A percentile compares a stretch with the other conserved stretches of the same genome.
These are phyloP conservation scores for Chaitophorus viminalis DNA, from an alignment of 2,888 invertebrate species.

Conservation along the genomic window DNA sequence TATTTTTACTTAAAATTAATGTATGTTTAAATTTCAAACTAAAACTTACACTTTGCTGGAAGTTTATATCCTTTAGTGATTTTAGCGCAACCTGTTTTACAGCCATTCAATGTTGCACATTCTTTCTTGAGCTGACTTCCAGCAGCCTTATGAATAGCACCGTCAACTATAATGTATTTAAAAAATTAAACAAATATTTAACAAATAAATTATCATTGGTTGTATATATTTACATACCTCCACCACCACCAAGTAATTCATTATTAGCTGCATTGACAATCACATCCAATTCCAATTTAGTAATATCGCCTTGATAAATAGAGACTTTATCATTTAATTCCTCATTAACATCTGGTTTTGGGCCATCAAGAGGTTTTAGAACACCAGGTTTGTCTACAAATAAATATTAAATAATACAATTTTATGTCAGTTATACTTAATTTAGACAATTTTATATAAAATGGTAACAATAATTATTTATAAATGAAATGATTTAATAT, in stretches of 20 bases:
- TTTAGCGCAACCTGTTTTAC: constrained; percentile 84
- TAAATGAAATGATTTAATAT: background rate
- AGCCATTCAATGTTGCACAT: constrained; percentile 78
- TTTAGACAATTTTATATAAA: background rate
- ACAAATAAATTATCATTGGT: background rate
- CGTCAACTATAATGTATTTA: constrained; percentile 75
- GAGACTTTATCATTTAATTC: constrained; percentile 73
- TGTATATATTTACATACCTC: constrained; percentile 69
- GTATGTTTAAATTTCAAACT: background rate
- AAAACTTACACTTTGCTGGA: constrained; percentile 83
- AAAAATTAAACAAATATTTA: background rate
- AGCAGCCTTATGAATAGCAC: constrained; percentile 87
- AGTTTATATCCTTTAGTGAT: constrained; percentile 84
- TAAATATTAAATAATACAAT: background rate
- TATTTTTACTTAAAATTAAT: background rate
- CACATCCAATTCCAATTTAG: constrained; percentile 83
- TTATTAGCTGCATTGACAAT: constrained; percentile 92
- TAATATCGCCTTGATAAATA: constrained; percentile 83
- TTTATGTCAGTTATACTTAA: background rate
- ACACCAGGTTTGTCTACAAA: background rate
- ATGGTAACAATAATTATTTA: background rate
- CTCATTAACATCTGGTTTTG: constrained; percentile 67
- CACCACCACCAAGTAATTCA: constrained; percentile 80
- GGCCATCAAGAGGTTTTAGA: background rate
- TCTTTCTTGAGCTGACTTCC: constrained; percentile 77